Evolutionary conservation across 64 coral and sea anemone genomes (phyloP).

Genomic region (Dendronephthya gigantea): DNA sequence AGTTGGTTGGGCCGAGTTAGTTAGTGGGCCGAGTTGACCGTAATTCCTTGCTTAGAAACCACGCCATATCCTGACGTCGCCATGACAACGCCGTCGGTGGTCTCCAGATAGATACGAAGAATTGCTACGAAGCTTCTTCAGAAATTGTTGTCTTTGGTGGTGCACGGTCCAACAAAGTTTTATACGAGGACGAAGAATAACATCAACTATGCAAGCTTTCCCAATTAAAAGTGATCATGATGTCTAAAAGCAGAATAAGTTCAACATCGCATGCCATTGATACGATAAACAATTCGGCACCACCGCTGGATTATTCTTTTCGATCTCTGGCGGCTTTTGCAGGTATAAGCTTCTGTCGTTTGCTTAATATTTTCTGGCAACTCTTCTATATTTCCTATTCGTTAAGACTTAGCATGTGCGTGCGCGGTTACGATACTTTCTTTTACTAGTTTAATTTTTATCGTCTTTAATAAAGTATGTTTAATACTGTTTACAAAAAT

Average conservation of each 20-base stretch:
- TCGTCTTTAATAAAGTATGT: no score
- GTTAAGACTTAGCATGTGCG: background rate
- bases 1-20: no score
- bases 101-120: no score
- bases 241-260: constrained; percentile 1
- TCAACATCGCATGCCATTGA: constrained; percentile 50
- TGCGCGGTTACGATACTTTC: background rate
- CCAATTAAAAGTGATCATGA: background rate
- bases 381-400: background rate
- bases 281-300: constrained; percentile 33
- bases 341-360: constrained; percentile 24
- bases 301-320: constrained; percentile 76
- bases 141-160: background rate
- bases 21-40: no score
- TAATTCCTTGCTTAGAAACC: background rate
- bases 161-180: background rate
- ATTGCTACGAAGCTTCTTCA: no score
- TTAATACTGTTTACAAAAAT: no score
- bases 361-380: background rate
- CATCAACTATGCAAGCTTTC: background rate
- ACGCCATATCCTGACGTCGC: background rate
- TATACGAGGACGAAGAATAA: background rate
- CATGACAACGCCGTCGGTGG: background rate
- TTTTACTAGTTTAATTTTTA: no score
- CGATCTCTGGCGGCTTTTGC: constrained; percentile 40